Evolutionary conservation across 2,113 vertebrate genomes (phyloP), one percentile per base, ranked within the genome.

Genomic region (Psilopsiagon aymara): DNA sequence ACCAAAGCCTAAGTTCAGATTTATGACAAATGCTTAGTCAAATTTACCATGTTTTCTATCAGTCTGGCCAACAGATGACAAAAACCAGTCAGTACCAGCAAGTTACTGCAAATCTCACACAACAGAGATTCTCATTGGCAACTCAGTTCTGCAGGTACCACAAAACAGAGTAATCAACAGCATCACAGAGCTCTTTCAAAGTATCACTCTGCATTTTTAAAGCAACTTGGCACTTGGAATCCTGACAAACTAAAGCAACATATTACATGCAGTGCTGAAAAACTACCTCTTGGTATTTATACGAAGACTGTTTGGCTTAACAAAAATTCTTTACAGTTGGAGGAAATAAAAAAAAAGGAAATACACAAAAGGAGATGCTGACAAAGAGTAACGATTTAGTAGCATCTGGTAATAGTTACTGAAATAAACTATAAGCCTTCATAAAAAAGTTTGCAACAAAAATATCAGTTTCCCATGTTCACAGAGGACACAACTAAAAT

Each of bases 401-500:
- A 90, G 79, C 19, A 47, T 41, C 52, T 87, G 44, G 82, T 91
- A 96, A 97, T 96, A 98, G 96, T 97, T 95, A 90, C 84, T 59
- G 73, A 96, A 94, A 90, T 86, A 85, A 94, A 60, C 71, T 95
- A 96, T 97, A 80, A 93, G 25, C 31, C 63, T 81, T 95, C 82
- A 82, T 84, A 39, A 94, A 51, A 92, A 94, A 94, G 77, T 76
- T 94, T 92, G 52, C n/a, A 95, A 89, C 74, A 95, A 97, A 98
- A 98, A 97, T 97, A 97, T 94, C 94, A 81, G 59, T 90, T 97
- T 88, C 89, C 95, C 24, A 21, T 37, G 25, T 60, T 95, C 59
- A 76, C 59, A 86, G 29, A 19, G 24, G 13, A 91, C 47, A 33
- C 69, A 86, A 92, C 66, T 73, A 83, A 96, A 98, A 97, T 96